Base-by-base conservation (phyloP, 1,140 invertebrate genomes). In the Drosophila parvula region DNA sequence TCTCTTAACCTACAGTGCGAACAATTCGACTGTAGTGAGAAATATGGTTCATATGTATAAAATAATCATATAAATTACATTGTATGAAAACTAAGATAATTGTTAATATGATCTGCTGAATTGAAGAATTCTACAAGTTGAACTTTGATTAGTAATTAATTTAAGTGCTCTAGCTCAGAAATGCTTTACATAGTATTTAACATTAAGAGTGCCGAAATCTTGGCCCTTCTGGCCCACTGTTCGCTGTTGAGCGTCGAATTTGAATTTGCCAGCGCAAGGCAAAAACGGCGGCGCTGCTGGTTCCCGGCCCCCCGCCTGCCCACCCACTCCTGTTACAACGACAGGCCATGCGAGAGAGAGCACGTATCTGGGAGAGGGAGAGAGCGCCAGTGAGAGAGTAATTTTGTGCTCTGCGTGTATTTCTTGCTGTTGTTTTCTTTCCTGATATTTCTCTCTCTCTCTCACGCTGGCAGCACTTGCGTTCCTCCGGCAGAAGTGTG, bases 311-410 rank as follows among this genome's bases (percentile, higher is more conserved):
- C 27, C 47, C 22, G 16, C 41, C 34, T 18, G 51, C 41, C 32
- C 32, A 34, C 43, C 63, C 64, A 38, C 38, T 68, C 16, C 22
- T 50, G 34, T 74, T 74, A 74, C 70, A 74, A 44, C 67, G 56
- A n/a, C 51, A 32, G 5, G 18, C 16, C 48, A 27, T 14, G 32
- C 9, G 30, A 18, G 38, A 36, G 22, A 43, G 11, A 50, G 22
- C 10, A 30, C 4, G 22, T 11, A n/a, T 28, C 12, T 41, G 16
- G 8, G 48, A 38, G 64, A 40, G 28, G 10, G 34, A 38, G 48
- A 55, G 28, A 65, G 5, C 16, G 22, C 10, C 22, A 22, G n/a
- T 38, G 18, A 16, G 47, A 56, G 50, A 59, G 50, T 28, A 53
- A 16, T 11, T 18, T 6, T 34, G 50, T n/a, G 28, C 36, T 32